Base-by-base conservation (phyloP, 2,113 vertebrate genomes). In the Tretioscincus oriximinensis region DNA sequence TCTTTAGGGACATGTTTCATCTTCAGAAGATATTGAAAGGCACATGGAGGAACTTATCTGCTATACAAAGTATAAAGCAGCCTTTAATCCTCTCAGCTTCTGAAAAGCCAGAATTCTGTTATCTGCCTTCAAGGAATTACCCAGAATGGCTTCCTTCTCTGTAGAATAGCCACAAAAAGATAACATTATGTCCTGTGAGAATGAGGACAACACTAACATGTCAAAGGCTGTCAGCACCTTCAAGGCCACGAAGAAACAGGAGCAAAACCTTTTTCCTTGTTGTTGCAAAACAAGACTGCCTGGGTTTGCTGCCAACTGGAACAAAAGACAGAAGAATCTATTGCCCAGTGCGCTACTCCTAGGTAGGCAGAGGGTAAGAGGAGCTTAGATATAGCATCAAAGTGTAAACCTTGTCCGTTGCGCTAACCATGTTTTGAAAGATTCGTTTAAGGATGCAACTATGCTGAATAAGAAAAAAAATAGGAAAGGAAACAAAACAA, bases 401-500 rank as follows among this genome's bases (percentile, higher is more conserved):
- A 6, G 24, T 28, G 31, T 73, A n/a, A 3, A 18, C 35, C n/a
- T 68, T 29, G 28, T 10, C 24, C 29, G 64, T 64, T 24, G 9
- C 31, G 72, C 58, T 58, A 12, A 47, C 29, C 45, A n/a, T 63
- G 66, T 54, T 64, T 70, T 70, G 73, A 54, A 73, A 66, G 69
- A 18, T 64, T 67, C 16, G 14, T 76, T 67, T 41, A 29, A 26
- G 58, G 31, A 76, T 4, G 16, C 12, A 10, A 16, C 20, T 66
- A 35, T 31, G 71, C 71, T 58, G n/a, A 67, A 64, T 72, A 68
- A 35, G 21, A 35, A 18, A 24, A 35, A 18, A 11, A 24, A 18
- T 21, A 21, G 35, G 54, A 49, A 28, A 45, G 35, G 64, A 79
- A 79, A 74, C 65, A 70, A 72, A 85, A 60, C 68, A 77, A 77